Percentiles rank a stretch among this genome's conserved stretches.
These are phyloP conservation scores for Zaprionus ornatus DNA, from an alignment of 1,140 invertebrate genomes.

Conservation along the genomic window DNA sequence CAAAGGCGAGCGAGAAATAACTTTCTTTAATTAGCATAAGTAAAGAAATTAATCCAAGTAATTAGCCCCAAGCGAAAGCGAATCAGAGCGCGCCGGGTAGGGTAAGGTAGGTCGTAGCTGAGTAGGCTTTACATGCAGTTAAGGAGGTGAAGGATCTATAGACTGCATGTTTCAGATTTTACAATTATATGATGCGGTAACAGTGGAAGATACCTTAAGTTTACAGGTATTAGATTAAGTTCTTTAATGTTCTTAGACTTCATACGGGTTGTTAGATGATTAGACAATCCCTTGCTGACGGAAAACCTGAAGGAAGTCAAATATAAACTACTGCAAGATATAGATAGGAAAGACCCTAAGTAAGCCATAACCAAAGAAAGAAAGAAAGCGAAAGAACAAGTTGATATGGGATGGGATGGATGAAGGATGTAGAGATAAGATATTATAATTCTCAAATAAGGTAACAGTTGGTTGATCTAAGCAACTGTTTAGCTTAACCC, in stretches of 20 bases:
- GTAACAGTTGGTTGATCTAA: no score
- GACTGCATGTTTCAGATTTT: no score
- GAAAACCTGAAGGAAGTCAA: no score
- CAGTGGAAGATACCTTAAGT: no score
- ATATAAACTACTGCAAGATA: not conserved
- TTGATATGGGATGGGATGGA: no score
- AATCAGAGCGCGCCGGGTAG: not conserved
- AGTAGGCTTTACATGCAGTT: no score
- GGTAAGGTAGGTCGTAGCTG: slow-evolving; percentile 1
- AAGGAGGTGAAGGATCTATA: not conserved
- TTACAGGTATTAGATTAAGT: not conserved
- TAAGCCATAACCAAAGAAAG: no score
- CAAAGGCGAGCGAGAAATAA: slow-evolving; percentile 6
- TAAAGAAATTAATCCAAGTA: slow-evolving; percentile 7
- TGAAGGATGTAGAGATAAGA: no score
- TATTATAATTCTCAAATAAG: no score
- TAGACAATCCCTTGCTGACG: not conserved
- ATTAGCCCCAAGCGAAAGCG: not conserved
- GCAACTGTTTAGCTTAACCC: no score
- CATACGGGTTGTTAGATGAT: not conserved
- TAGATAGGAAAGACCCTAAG: not conserved
- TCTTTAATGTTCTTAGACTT: not conserved
- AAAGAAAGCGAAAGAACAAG: no score
- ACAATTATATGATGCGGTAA: no score
- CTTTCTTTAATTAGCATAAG: slow-evolving; percentile 14